These are phyloP conservation scores for Epistrophella euchroma DNA, from an alignment of 2,888 invertebrate genomes.

Conservation along the genomic window DNA sequence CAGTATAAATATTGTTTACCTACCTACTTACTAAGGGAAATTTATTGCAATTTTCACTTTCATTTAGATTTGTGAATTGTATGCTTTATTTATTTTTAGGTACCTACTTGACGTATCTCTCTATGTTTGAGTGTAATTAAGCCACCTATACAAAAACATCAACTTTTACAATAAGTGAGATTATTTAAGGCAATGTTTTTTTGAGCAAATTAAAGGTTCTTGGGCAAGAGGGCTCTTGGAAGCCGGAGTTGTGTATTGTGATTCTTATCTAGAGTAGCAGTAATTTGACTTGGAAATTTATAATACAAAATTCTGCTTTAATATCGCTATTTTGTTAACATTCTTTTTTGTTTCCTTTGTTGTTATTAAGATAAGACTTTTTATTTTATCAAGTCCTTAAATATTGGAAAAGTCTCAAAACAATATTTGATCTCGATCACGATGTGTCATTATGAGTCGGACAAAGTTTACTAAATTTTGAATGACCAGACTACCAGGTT, in stretches of 20 bases:
- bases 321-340: no score
- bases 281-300: background rate
- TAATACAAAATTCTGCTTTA: background rate
- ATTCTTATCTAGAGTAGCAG: conserved; percentile 1
- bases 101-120: background rate
- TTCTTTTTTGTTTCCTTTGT: background rate
- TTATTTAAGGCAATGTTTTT: conserved; percentile 13
- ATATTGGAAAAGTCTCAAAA: background rate
- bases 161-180: background rate
- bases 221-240: background rate
- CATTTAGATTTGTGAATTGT: conserved; percentile 32
- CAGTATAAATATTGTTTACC: background rate
- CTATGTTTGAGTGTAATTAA: conserved; percentile 20
- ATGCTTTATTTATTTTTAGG: background rate
- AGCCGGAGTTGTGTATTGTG: background rate
- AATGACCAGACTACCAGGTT: no score
- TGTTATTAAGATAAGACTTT: conserved; percentile 2
- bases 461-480: background rate
- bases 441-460: background rate
- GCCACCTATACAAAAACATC: background rate
- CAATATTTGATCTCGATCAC: conserved; percentile 6
- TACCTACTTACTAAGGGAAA: conserved; percentile 28
- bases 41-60: conserved; percentile 68
- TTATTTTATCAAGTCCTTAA: background rate
- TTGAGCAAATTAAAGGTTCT: background rate